Evolutionary conservation across 2,113 vertebrate species (phyloP).

Genomic region (Leucosticte australis): DNA sequence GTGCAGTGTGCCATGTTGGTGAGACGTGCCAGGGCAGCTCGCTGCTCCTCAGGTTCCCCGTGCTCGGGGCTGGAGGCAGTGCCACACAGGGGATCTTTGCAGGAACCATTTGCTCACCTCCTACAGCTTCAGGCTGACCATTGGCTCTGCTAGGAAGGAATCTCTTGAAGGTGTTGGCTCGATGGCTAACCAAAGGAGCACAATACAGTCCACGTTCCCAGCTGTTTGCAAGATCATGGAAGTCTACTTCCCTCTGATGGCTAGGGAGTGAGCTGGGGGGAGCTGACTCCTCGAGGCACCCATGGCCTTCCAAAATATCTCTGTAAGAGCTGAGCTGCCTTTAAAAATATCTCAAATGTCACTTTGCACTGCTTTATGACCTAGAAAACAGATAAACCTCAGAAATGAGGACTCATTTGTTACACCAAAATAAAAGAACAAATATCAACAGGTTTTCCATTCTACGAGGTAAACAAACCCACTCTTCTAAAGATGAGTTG

Average conservation of each 20-base stretch:
- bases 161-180: neutral
- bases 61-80: fast-evolving
- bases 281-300: neutral
- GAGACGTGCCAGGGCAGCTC: fast-evolving
- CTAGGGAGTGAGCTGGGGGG: neutral
- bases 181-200: neutral
- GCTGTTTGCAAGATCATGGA: neutral
- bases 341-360: neutral
- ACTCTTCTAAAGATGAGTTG: neutral
- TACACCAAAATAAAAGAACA: neutral
- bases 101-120: neutral
- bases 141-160: neutral
- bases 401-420: neutral
- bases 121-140: neutral
- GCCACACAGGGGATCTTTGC: fast-evolving
- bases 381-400: neutral
- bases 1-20: fast-evolving
- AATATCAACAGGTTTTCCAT: neutral
- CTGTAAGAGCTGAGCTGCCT: neutral
- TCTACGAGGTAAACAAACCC: neutral
- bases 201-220: neutral
- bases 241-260: neutral
- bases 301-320: neutral
- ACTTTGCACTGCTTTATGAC: neutral
- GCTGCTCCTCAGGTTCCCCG: neutral